phyloP scores from a whole-genome alignment of 2,797 vertebrate genomes.

The Thripadectes ignobilis region DNA sequence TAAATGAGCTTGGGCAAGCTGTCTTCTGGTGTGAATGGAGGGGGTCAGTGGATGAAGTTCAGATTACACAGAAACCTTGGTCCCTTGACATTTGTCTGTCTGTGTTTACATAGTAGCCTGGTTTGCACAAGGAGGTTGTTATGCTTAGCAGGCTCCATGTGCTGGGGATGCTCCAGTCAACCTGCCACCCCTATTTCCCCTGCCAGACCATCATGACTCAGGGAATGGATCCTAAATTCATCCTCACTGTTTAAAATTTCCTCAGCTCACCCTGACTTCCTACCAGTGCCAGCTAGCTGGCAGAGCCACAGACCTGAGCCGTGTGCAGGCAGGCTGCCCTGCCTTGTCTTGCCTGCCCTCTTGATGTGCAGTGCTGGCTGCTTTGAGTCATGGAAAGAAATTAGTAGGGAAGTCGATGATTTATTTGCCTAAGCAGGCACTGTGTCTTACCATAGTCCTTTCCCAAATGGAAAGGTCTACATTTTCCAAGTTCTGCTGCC shows the following conservation, averaged over 20 bases:
- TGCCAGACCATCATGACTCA: not conserved
- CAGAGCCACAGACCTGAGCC: not conserved
- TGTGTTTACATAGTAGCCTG: not conserved
- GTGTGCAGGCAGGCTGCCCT: not conserved
- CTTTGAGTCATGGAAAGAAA: conserved; percentile 33
- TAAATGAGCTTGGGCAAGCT: not conserved
- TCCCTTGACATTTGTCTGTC: not conserved
- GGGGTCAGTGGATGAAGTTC: not conserved
- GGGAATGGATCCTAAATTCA: not conserved
- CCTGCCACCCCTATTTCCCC: not conserved
- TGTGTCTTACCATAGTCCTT: not conserved
- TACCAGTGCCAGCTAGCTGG: not conserved
- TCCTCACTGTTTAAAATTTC: not conserved
- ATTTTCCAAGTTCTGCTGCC: not conserved
- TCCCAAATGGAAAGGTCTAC: not conserved
- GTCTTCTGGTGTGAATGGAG: not conserved
- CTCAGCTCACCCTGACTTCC: not conserved
- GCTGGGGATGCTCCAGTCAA: not conserved
- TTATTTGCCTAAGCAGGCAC: conserved; percentile 17
- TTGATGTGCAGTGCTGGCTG: not conserved
- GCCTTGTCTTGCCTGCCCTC: not conserved
- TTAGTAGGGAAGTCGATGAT: not conserved
- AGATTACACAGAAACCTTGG: not conserved
- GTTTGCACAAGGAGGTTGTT: not conserved
- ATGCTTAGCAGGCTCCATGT: not conserved